These are phyloP conservation scores for Indicator maculatus DNA, from an alignment of 2,113 vertebrate species.

Conservation along the genomic window DNA sequence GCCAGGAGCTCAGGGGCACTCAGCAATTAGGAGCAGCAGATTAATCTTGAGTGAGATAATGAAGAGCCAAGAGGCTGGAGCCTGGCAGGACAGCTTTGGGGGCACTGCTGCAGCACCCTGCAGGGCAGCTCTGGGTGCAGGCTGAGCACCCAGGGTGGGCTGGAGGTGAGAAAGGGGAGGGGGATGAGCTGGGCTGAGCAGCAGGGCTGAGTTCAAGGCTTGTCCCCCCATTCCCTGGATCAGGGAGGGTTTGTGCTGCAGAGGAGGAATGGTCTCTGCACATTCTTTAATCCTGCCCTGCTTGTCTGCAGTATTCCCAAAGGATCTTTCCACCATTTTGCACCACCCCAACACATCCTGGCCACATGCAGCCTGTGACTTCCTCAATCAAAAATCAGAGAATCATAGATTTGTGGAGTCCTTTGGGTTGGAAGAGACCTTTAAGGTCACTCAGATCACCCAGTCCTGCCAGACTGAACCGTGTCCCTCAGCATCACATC, in stretches of 20 bases:
- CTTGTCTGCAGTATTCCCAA: not conserved
- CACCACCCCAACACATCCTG: fast-evolving
- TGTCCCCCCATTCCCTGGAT: not conserved
- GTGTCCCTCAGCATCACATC: not conserved
- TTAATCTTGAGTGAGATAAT: conserved; percentile 50
- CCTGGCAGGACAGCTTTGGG: not conserved
- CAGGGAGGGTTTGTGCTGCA: fast-evolving
- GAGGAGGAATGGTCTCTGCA: not conserved
- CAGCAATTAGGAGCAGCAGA: not conserved
- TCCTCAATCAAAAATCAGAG: not conserved
- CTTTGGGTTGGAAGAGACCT: not conserved
- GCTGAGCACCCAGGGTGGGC: not conserved
- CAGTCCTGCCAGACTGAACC: not conserved
- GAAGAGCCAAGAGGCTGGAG: not conserved
- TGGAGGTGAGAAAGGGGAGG: not conserved
- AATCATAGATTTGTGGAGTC: not conserved
- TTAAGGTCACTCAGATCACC: not conserved
- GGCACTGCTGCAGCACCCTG: not conserved
- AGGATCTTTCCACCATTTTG: not conserved
- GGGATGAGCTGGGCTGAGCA: not conserved
- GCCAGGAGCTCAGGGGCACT: conserved; percentile 3
- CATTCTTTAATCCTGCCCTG: not conserved
- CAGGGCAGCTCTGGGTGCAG: not conserved
- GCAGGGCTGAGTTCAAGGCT: not conserved
- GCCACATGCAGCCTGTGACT: not conserved